Base-by-base conservation (phyloP, 2,888 invertebrate species). In the Apodemia duryi region DNA sequence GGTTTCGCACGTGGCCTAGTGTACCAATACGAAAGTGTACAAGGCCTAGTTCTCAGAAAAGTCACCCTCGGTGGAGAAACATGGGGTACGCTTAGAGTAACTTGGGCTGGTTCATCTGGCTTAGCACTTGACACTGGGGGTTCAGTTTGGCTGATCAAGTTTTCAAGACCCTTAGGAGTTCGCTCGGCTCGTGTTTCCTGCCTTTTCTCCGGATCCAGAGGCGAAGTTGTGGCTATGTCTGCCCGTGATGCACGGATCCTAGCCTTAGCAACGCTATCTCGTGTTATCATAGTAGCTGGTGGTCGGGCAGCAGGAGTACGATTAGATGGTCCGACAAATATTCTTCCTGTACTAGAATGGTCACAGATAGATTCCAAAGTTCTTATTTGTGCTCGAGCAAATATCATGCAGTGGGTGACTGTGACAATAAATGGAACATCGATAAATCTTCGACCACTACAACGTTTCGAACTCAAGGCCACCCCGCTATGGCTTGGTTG, bases 171-270 rank as follows among this genome's bases (percentile, higher is more conserved):
- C 11, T 93, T 98, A 73, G 98, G 98, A 13, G 96, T 98, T 51
- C 93, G 98, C 60, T 96, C 96, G 0, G 97, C 97, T 82, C 96
- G 97, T 69, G 96, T 98, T 0, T 96, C 97, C 64, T 99, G 99
- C 82, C 91, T 99, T 21, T 99, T 99, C 86, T 98, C 99, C 49
- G 99, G 99, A 46, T 98, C 98, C 65, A 94, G 98, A 65, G 99
- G 99, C 0, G 99, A 99, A 93, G 91, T 91, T 0, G 88, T 91
- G 0, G 84, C 89, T 0, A 90, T 91, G 91, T 75, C 83, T 0
- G 87, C 91, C 5, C 80, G 86, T 2, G 89, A 91, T 68, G 88
- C 90, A 2, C 83, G 91, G 6, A 93, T 99, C 66, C 94, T 99
- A 65, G 99, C 99, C 0, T 94, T 99, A 93, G 99, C 98, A 0